phyloP scores from a whole-genome alignment of 2,888 invertebrate genomes.

The Trachelus tabidus region DNA sequence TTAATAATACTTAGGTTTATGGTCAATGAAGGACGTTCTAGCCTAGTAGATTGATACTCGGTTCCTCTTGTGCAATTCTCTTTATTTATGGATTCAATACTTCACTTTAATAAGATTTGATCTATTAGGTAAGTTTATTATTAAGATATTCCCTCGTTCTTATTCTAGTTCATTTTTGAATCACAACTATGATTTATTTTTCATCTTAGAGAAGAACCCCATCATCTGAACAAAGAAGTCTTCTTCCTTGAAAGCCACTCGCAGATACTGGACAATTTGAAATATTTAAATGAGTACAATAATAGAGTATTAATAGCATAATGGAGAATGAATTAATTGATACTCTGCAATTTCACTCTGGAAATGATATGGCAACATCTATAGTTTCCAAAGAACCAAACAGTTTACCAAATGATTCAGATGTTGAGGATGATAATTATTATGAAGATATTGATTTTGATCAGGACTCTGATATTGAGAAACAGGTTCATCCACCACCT shows the following conservation, averaged over 20 bases:
- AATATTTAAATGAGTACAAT: not conserved
- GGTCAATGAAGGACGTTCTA: not conserved
- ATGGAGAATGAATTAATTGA: not conserved
- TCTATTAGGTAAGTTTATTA: not conserved
- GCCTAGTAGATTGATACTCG: not conserved
- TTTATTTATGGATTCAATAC: not conserved
- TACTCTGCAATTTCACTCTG: not conserved
- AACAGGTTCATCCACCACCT: not conserved
- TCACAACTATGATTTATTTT: not conserved
- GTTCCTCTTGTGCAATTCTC: not conserved
- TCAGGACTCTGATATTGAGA: slow-evolving; percentile 25
- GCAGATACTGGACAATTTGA: not conserved
- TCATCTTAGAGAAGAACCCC: not conserved
- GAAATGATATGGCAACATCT: not conserved
- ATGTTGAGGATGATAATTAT: not conserved
- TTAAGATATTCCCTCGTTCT: not conserved
- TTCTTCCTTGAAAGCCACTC: not conserved
- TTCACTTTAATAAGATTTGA: not conserved
- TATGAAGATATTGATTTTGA: slow-evolving; percentile 15
- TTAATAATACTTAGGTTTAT: not conserved
- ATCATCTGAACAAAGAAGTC: not conserved
- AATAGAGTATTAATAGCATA: not conserved
- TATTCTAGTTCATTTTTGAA: not conserved
- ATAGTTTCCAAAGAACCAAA: not conserved
- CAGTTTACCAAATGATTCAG: not conserved